Base-by-base conservation (phyloP, 2,888 invertebrate genomes). In the Tiphia femorata region DNA sequence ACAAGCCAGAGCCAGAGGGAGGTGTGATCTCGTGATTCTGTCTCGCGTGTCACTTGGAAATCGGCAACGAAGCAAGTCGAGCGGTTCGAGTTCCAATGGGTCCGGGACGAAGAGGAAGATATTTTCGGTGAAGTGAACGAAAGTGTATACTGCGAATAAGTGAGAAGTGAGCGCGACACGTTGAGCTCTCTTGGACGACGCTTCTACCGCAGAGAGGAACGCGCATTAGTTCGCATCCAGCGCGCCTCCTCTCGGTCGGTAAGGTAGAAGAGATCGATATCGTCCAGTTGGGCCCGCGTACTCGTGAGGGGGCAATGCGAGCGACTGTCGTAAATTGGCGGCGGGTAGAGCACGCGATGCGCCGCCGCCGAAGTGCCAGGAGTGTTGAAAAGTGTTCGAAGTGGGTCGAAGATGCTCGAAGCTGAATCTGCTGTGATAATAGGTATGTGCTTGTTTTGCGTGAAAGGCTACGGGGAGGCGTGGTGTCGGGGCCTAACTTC, bases 391-490 rank as follows among this genome's bases (percentile, higher is more conserved):
- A 6, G 33, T n/a, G 33, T 33, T 33, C 33, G 33, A 12, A n/a
- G n/a, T n/a, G n/a, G n/a, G n/a, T n/a, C n/a, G n/a, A 27, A 27
- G 5, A 10, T 5, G 10, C 5, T 27, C 27, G 10, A 27, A 10
- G 6, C 20, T 16, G 17, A 19, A 38, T 38, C 38, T 38, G 10
- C 38, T 38, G 38, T 38, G 38, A 38, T 38, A 38, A 38, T 19
- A 38, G 38, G 38, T 38, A 17, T 8, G 4, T n/a, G 4, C 19
- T 19, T 10, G 8, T 25, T 25, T 25, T 25, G 5, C 25, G 25
- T 25, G 25, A 25, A 6, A 25, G 25, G 8, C 25, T 5, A 25
- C 8, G 8, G 5, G 6, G 8, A 25, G 25, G 8, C n/a, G n/a
- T 25, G 29, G 29, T 3, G 6, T 6, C 29, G 5, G n/a, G n/a